Base-by-base conservation (phyloP, 2,113 vertebrate genomes). In the Turnix velox region DNA sequence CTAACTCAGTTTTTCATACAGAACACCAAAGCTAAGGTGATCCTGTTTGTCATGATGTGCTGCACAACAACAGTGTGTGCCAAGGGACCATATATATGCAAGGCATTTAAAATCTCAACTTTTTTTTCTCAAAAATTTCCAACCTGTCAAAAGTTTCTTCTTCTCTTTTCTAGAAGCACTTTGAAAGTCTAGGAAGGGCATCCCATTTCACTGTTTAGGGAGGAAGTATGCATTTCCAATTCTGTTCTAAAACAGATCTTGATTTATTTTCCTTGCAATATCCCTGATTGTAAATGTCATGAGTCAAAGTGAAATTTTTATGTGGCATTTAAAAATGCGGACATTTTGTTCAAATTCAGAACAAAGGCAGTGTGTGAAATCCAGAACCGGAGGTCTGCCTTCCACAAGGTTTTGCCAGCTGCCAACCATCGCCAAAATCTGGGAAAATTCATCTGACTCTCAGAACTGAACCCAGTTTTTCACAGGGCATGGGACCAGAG, bases 261-360 rank as follows among this genome's bases (percentile, higher is more conserved):
- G 10, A 0, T 52, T 66, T 61, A 18, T 76, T 76, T 88, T 77
- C 43, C 30, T 46, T 51, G 35, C 37, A 42, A 27, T 62, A 30
- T n/a, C 14, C 14, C 40, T 13, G 28, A 17, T n/a, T 43, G 11
- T 87, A 84, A 94, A 71, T 46, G 25, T 49, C 37, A 40, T 46
- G 27, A 55, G 17, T 48, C 15, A 76, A 79, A 86, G 20, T 48
- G 15, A 71, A 31, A 17, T 68, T 88, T 85, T 59, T 78, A 22
- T 75, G 45, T 59, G 68, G 17, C 33, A 33, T 81, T 91, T 87
- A 54, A 92, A 28, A 94, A 61, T 90, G 61, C 69, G 45, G 33
- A 17, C 54, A 65, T 92, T 87, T 91, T 89, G 19, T 86, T 88
- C 55, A 57, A n/a, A 74, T 78, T 92, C 51, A 88, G 45, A 89